Evolutionary conservation across 2,113 vertebrate species (phyloP), one percentile per base, ranked within the genome.

Genomic region (Leptodactylus fuscus): DNA sequence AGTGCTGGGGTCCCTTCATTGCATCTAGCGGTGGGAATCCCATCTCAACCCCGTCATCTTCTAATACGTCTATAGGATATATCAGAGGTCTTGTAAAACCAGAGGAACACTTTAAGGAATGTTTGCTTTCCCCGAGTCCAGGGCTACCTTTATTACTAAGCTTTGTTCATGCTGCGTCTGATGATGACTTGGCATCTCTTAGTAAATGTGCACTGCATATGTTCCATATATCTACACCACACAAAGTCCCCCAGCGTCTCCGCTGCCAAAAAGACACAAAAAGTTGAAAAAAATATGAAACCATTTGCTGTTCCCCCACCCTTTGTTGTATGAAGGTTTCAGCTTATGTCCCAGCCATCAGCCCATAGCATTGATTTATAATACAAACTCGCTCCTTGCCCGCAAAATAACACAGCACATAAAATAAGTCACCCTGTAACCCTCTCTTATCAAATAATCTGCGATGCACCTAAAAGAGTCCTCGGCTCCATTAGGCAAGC

Each of bases 391-490:
- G 38, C 38, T 46, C 70, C 36, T 73, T 73, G 38, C 38, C 22
- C 38, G 46, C 22, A 73, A 46, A 73, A 46, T 46, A 73, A 73
- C 38, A 73, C 41, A 48, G 41, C 18, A n/a, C 24, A 75, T 48
- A 78, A 93, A 92, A 90, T 85, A 77, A 87, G 88, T 90, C 90
- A 92, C 90, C 91, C 88, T 87, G 87, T 89, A 92, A 91, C 92
- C 90, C 88, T 88, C 90, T 93, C 53, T 87, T 93, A 94, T 95
- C 92, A 92, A 93, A 87, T 86, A 79, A 92, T 92, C 91, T 90
- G 69, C 82, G 55, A 79, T 55, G 27, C 15, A 87, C 88, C 90
- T 90, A 82, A 90, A 93, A 91, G 91, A 87, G 88, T 89, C 90
- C 90, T 89, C 71, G 85, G 87, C 89, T 87, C 88, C 91, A 90